Evolutionary conservation across 2,888 invertebrate genomes (phyloP), one percentile per base, ranked within the genome.

Genomic region (Polylopha cassiicola): DNA sequence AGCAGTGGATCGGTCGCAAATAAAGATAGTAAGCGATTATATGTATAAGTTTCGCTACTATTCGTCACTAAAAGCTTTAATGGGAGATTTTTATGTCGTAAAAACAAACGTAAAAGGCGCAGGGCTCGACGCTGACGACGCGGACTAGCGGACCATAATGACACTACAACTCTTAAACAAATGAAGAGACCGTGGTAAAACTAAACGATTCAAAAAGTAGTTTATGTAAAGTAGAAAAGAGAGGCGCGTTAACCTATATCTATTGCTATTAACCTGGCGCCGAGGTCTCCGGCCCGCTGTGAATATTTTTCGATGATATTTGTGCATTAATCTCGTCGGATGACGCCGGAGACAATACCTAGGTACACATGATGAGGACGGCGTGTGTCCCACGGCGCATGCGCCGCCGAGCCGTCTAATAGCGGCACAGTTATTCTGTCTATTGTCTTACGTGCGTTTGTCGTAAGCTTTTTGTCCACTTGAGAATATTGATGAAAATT

Each of bases 401-500:
- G 53, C 53, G 51, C 46, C 43, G 43, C 34, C 45, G 37, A 39
- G 30, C 50, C 49, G 43, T 50, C 53, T 55, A 55, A 55, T 51
- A 52, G 39, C 50, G 50, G 47, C 61, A 65, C 67, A 61, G 68
- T 67, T 69, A 65, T 50, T 55, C 54, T 55, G 54, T 53, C 55
- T 54, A 67, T 69, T 69, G 68, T 72, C 59, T 64, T 43, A 43
- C 47, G 58, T 55, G 61, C 53, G 52, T 55, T n/a, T 56, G 54
- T 54, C 55, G 47, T 45, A 48, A 47, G 55, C 61, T 80, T 80
- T 80, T 80, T 80, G 65, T 67, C 55, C 55, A 61, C 52, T 61
- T 49, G 51, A 51, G 53, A 56, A 62, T 55, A 61, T 59, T 49
- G 63, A 73, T 68, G 76, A 76, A 79, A 79, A 71, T 66, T 60